These are phyloP conservation scores for Drosophila nigricruria DNA, from an alignment of 2,888 invertebrate species.

Conservation along the genomic window DNA sequence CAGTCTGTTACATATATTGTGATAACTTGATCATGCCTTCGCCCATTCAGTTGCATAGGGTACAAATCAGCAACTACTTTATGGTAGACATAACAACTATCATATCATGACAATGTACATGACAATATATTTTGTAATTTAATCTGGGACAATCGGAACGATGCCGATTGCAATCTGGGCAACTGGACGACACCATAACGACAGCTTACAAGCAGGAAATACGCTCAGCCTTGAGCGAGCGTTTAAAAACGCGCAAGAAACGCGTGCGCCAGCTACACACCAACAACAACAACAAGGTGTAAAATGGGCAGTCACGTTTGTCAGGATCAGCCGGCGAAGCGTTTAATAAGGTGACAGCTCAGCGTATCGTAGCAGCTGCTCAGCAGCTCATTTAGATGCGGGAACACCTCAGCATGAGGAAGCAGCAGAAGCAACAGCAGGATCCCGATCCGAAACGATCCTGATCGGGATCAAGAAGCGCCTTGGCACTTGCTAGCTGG, in stretches of 20 bases:
- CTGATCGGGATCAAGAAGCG: not conserved
- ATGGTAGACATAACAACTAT: conserved; percentile 25
- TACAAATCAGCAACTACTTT: not conserved
- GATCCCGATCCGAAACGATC: not conserved
- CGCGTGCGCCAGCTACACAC: conserved; percentile 21
- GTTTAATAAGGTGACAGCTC: conserved; percentile 59
- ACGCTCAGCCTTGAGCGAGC: conserved; percentile 59
- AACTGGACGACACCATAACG: conserved; percentile 20
- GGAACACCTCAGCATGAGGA: conserved; percentile 31
- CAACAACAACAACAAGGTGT: conserved; percentile 63
- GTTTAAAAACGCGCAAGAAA: conserved; percentile 60
- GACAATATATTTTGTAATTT: conserved; percentile 76
- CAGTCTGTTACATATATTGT: not conserved
- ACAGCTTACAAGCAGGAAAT: conserved; percentile 57
- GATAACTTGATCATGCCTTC: not conserved
- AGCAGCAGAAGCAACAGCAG: conserved; percentile 10
- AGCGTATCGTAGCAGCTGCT: conserved; percentile 44
- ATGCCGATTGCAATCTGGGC: conserved; percentile 27
- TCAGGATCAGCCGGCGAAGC: conserved; percentile 63
- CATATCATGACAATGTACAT: conserved; percentile 63
- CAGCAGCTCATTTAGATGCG: conserved; percentile 40
- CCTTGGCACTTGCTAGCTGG: conserved; percentile 63
- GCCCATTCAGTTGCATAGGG: not conserved
- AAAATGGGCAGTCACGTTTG: conserved; percentile 70
- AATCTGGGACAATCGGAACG: conserved; percentile 56